Percentiles rank a stretch among this genome's conserved stretches.
Evolutionary conservation across 2,888 invertebrate genomes (phyloP).

Genomic region (Ochlodes sylvanus): DNA sequence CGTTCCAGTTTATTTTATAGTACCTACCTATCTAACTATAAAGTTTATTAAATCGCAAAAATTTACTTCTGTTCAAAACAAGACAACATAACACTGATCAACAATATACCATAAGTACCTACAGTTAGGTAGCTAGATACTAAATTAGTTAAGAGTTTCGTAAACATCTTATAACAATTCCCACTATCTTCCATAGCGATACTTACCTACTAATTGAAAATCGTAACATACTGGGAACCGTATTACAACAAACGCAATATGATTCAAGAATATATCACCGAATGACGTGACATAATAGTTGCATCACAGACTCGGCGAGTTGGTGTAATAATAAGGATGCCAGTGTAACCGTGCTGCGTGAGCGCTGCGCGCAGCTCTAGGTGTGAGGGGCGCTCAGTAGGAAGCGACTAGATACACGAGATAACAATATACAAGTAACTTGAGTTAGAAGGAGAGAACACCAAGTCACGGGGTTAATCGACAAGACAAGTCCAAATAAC

Average conservation of each 20-base stretch:
- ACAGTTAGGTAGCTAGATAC: no score
- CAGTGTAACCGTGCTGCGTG: conserved; percentile 44
- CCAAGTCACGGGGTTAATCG: conserved; percentile 49
- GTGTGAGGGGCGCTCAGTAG: conserved; percentile 50
- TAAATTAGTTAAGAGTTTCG: no score
- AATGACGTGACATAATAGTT: conserved; percentile 59
- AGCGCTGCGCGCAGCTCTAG: conserved; percentile 41
- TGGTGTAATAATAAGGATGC: conserved; percentile 58
- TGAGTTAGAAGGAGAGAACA: conserved; percentile 44
- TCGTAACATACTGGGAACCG: conserved; percentile 10
- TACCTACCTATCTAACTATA: no score
- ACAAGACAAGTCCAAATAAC: conserved; percentile 49
- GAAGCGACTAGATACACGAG: conserved; percentile 51
- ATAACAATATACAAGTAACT: conserved; percentile 40
- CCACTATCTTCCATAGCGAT: not conserved
- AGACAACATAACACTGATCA: no score
- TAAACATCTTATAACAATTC: no score
- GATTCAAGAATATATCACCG: conserved; percentile 45
- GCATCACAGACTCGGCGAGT: conserved; percentile 50
- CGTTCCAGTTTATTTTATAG: no score
- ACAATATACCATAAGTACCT: no score
- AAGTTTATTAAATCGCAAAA: no score
- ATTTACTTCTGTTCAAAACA: no score
- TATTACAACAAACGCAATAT: conserved; percentile 35
- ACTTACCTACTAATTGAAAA: conserved; percentile 1